Conservation (phyloP, 2,113 vertebrate genomes). For the Catharus bicknelli region DNA sequence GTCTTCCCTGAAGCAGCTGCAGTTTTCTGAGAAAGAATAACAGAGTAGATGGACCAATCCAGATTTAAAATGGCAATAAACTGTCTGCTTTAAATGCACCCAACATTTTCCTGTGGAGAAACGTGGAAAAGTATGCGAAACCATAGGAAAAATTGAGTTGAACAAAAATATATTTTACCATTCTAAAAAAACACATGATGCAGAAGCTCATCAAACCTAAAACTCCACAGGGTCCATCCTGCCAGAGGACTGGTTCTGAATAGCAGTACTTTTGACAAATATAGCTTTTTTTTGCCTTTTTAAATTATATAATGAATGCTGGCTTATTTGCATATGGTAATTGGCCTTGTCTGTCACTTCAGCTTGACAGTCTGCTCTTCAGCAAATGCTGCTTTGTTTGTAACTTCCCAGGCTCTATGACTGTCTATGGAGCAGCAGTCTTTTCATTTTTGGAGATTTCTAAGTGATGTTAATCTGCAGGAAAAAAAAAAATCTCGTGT, state of each 20-base stretch:
- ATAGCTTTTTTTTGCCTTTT: background rate
- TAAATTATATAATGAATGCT: background rate
- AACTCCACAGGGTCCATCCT: background rate
- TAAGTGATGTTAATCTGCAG: background rate
- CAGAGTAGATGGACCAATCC: background rate
- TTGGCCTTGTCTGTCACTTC: constrained; percentile 44
- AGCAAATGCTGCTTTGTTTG: constrained; percentile 15
- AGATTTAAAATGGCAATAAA: background rate
- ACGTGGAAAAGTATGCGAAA: background rate
- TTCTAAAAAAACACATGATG: background rate
- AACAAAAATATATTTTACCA: background rate
- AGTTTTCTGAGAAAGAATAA: background rate
- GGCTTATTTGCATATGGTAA: constrained; percentile 44
- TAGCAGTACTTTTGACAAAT: constrained; percentile 26
- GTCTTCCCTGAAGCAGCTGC: background rate
- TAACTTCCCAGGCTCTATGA: background rate
- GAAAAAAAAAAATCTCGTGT: background rate
- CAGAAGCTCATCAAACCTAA: background rate
- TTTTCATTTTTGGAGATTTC: constrained; percentile 35
- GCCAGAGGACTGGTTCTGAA: background rate
- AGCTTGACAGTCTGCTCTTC: constrained; percentile 44
- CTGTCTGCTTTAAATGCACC: background rate
- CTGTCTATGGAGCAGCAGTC: background rate
- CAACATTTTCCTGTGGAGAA: background rate
- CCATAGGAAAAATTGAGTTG: background rate